Base-by-base conservation (phyloP, 2,888 invertebrate species). In the Idaea aversata region DNA sequence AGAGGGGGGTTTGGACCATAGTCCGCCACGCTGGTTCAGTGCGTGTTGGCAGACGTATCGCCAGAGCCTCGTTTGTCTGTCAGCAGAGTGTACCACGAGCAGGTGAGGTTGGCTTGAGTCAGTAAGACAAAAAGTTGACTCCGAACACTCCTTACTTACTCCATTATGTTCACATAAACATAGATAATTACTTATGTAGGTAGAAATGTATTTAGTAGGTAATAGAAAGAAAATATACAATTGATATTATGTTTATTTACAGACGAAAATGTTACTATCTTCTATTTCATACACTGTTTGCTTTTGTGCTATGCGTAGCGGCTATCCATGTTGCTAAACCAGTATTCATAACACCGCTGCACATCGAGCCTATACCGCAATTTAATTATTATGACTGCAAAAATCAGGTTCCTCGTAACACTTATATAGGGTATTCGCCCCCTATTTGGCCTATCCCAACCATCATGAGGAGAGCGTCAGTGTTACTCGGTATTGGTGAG, bases 291-390 rank as follows among this genome's bases (percentile, higher is more conserved):
- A 76, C 84, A 0, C 0, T 81, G 0, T 82, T 90, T 36, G 86
- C 84, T 0, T 72, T 72, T 0, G 0, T 80, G 0, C 65, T 88
- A 5, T 85, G 86, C 67, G 59, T 85, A 0, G 3, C 74, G 0
- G 81, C 88, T 0, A 78, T 88, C 13, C 76, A 80, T 16, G 78
- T 82, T 15, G 86, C 91, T 0, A 85, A 81, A 70, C 90, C 90
- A 0, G 88, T 90, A 57, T 91, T 91, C 75, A 77, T 91, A 58
- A 88, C 82, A 0, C 86, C 89, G 0, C 68, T 91, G n/a, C 77
- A 84, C 66, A 79, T 79, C 0, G 77, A 83, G 5, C 87, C 88
- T 0, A 78, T 79, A 6, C 76, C 81, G 0, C 85, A 88, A 0
- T 70, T 88, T 0, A 63, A 76, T 0, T 74, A 80, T 0, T 5